These are phyloP conservation scores for Drosophila multiciliata DNA, from an alignment of 2,888 invertebrate genomes.

Conservation along the genomic window DNA sequence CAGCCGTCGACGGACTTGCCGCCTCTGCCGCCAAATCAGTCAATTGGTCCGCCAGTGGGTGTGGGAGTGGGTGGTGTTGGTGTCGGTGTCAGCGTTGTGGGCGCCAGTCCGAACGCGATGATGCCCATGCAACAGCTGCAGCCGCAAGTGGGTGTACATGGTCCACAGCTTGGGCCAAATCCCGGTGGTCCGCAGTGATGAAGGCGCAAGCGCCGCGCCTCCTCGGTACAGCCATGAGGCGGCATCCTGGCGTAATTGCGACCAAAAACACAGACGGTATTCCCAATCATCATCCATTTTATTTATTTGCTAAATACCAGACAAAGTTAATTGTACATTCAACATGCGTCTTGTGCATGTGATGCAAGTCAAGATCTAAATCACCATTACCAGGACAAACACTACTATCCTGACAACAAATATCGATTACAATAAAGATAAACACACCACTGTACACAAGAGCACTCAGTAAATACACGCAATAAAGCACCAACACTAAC, in stretches of 20 bases:
- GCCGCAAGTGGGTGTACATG: constrained; percentile 81
- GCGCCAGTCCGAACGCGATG: constrained; percentile 86
- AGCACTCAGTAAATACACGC: constrained; percentile 39
- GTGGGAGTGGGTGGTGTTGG: constrained; percentile 58
- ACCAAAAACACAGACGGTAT: constrained; percentile 19
- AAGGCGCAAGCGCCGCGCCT: constrained; percentile 84
- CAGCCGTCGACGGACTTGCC: constrained; percentile 92
- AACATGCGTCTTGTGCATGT: constrained; percentile 15
- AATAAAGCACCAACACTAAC: constrained; percentile 67
- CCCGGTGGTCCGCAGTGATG: constrained; percentile 83
- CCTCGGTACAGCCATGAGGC: constrained; percentile 69
- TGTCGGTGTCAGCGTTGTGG: constrained; percentile 80
- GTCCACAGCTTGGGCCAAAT: constrained; percentile 83
- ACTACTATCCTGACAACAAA: constrained; percentile 21
- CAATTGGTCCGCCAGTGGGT: constrained; percentile 85
- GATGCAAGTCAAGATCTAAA: constrained; percentile 10
- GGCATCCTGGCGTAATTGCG: constrained; percentile 51
- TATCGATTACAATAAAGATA: constrained; percentile 27
- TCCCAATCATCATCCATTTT: constrained; percentile 37
- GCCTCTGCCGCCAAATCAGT: constrained; percentile 87
- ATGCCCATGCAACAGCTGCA: constrained; percentile 86
- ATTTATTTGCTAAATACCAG: constrained; percentile 37
- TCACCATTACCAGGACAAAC: constrained; percentile 20
- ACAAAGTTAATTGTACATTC: constrained; percentile 33
- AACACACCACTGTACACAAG: constrained; percentile 49